A percentile compares a stretch with the other conserved stretches of the same genome.
phyloP scores from a whole-genome alignment of 1,140 invertebrate species.

The Drosophila mayri region DNA sequence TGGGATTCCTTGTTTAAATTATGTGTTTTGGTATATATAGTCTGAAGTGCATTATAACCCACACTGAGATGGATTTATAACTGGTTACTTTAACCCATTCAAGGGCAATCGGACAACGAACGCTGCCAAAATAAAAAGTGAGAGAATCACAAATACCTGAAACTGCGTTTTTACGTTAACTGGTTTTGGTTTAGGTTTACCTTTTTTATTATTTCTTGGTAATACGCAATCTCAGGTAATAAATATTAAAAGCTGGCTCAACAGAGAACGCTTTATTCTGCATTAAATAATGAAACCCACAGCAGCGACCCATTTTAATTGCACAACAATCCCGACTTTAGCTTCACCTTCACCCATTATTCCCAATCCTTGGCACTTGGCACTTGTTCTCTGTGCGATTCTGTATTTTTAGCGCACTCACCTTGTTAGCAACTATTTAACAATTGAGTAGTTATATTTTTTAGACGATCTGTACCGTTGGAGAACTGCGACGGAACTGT shows the following conservation, averaged over 20 bases:
- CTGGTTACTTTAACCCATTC: conserved; percentile 63
- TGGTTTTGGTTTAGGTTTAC: conserved; percentile 29
- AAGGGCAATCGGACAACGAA: conserved; percentile 42
- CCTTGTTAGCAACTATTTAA: conserved; percentile 62
- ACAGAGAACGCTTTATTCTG: conserved; percentile 4
- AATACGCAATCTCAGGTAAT: conserved; percentile 17
- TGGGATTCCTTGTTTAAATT: not conserved
- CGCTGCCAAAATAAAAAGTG: conserved; percentile 28
- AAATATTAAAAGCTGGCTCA: conserved; percentile 26
- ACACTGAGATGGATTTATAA: conserved; percentile 37
- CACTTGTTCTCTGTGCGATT: conserved; percentile 21
- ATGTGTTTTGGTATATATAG: not conserved
- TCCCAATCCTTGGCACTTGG: conserved; percentile 19
- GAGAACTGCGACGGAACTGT: conserved; percentile 70
- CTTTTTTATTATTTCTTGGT: conserved; percentile 4
- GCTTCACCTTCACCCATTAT: conserved; percentile 17
- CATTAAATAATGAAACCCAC: conserved; percentile 9
- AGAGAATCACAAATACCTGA: conserved; percentile 11
- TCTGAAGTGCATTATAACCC: conserved; percentile 29
- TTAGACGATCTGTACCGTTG: conserved; percentile 44
- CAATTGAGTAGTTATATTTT: conserved; percentile 44
- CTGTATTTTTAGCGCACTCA: conserved; percentile 40
- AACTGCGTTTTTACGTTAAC: conserved; percentile 45
- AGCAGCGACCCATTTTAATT: conserved; percentile 5
- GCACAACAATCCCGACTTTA: conserved; percentile 16